Evolutionary conservation across 1,140 invertebrate genomes (phyloP).

Genomic region (Berghia stephanieae): DNA sequence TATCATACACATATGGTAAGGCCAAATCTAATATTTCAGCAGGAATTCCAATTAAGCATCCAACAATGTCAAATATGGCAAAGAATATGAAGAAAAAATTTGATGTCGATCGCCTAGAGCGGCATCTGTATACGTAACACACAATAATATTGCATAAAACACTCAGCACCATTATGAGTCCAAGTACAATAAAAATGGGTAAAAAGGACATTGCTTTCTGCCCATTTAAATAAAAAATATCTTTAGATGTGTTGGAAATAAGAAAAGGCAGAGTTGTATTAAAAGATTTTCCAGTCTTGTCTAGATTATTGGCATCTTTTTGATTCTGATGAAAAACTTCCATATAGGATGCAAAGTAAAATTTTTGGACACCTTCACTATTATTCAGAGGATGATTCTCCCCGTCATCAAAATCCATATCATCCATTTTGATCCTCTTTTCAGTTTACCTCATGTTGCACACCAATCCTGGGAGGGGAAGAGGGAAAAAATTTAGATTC

Average conservation of each 20-base stretch:
- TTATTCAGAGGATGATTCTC: background rate
- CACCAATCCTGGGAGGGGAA: no score
- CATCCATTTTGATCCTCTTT: background rate
- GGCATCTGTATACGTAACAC: constrained; percentile 28
- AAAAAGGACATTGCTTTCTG: constrained; percentile 9
- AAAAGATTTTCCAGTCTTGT: no score
- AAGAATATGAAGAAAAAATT: constrained; percentile 32
- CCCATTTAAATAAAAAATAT: constrained; percentile 21
- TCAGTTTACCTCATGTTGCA: background rate
- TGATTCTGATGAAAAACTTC: background rate
- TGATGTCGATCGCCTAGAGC: constrained; percentile 17
- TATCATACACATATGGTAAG: constrained; percentile 19
- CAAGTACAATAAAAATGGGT: constrained; percentile 17
- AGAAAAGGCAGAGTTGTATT: no score
- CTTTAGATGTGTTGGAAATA: background rate
- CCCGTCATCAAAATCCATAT: background rate
- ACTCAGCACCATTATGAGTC: constrained; percentile 25
- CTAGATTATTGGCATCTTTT: background rate
- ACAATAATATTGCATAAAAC: constrained; percentile 23
- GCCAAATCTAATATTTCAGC: background rate
- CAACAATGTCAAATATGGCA: constrained; percentile 24
- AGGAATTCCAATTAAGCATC: constrained; percentile 19
- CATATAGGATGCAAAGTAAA: background rate
- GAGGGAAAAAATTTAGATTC: no score
- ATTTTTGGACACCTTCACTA: background rate